Evolutionary conservation across 2,888 invertebrate genomes (phyloP), one percentile per base, ranked within the genome.

Genomic region (Tachina lurida): DNA sequence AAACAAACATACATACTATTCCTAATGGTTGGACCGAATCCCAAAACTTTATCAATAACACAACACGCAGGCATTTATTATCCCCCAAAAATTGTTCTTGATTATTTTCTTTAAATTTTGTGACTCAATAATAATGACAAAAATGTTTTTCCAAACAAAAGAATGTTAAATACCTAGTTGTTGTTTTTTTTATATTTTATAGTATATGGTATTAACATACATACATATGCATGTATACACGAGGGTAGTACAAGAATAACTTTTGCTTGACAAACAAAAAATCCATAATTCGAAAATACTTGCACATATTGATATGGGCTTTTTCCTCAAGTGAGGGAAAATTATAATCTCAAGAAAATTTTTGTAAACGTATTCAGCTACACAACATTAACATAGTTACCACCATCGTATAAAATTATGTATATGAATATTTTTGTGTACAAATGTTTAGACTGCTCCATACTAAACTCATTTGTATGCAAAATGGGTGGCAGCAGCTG

Each of bases 401-500:
- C 7, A 31, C 17, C 10, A 17, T n/a, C 49, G n/a, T 47, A 71
- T 58, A 10, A 47, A 49, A 49, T 47, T 60, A 39, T 62, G 15
- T 74, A 43, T 74, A 74, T 19, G 41, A 62, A 62, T 54, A 63
- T 74, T 75, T 58, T 49, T 62, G 39, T 70, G 49, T 19, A 31
- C 49, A 74, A 80, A 67, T 76, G 54, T 65, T 81, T 65, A 73
- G 76, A 80, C 73, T 84, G 80, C 71, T 80, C 54, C 22, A 81
- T 68, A 54, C n/a, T 63, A 9, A 71, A 58, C 77, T 85, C 54
- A 85, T 85, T 85, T 63, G 77, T 81, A 85, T 85, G 84, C 84
- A 74, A 74, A 85, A 47, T 68, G 56, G 54, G 73, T 74, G 52
- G 12, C 73, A 52, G 41, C 77, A 67, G 70, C 63, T 76, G 84